A percentile compares a stretch with the other conserved stretches of the same genome.
Conservation (phyloP, 2,888 invertebrate genomes). For the Tipula vernalis region DNA sequence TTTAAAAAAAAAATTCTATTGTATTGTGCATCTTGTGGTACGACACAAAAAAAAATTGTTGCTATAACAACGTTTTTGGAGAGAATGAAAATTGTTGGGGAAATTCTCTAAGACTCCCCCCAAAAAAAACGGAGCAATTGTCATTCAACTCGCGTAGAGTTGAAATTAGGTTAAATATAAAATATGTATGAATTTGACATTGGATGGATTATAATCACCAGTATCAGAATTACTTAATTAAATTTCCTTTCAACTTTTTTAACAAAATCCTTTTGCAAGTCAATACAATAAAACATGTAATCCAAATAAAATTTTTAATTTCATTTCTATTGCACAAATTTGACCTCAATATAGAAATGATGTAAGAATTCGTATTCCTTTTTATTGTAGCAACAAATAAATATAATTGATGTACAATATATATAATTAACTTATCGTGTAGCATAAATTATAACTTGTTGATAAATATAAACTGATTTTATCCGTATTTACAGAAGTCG, state of each 20-base stretch:
- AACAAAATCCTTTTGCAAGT: neutral
- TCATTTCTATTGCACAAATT: neutral
- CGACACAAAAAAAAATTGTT: neutral
- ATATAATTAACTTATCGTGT: neutral
- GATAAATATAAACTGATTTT: neutral
- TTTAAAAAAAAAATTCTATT: neutral
- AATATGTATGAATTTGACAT: neutral
- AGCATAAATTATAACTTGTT: neutral
- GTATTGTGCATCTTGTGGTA: neutral
- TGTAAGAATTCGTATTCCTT: neutral
- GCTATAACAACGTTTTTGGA: neutral
- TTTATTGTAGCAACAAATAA: neutral
- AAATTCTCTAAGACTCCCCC: neutral
- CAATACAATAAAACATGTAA: neutral
- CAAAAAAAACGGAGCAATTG: neutral
- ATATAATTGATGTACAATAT: too few relatives aligned
- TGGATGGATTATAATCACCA: neutral
- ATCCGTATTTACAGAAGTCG: slow-evolving; percentile 45
- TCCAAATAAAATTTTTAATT: neutral
- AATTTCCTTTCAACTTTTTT: neutral
- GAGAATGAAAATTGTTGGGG: neutral
- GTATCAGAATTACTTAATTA: neutral
- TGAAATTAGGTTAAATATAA: neutral
- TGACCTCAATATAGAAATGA: neutral
- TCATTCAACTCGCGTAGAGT: neutral